Evolutionary conservation across 2,888 invertebrate species (phyloP), one percentile per base, ranked within the genome.

Genomic region (Syrista parreyssii): DNA sequence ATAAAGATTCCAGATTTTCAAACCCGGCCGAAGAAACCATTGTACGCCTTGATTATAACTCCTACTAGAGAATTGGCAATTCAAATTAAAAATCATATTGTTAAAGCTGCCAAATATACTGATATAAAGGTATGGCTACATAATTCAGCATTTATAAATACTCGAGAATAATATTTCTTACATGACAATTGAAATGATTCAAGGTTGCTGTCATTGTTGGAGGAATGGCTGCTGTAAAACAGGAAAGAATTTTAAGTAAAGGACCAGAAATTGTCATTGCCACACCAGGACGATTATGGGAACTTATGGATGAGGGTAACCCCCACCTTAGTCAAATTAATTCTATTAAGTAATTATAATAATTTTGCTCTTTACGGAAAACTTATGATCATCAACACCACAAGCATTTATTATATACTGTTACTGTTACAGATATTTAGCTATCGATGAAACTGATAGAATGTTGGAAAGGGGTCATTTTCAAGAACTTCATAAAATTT

Each of bases 391-490:
- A 31, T 71, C 71, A 55, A 71, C 68, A 71, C 15, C 33, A 32
- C 32, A 74, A 33, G 55, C 71, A 15, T 36, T 72, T 68, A 1
- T 36, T 69, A 35, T 12, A 23, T 35, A 23, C 4, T 36, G 2
- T 32, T 9, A 72, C 81, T 75, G 78, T 87, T 86, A 11, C 88
- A 98, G 97, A 88, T 97, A 95, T 91, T 92, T 99, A 81, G 98
- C 98, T 0, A 97, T 99, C 84, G 99, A 99, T 91, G 99, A 99
- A 93, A 99, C 99, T 0, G 99, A 99, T 92, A 94, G 99, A 80
- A 99, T 99, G 99, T 93, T 99, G 30, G 99, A 99, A 90, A 95
- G 95, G 83, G 98, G 98, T 0, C 99, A 99, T 90, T 99, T 99
- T 91, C 95, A 97, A 82, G 99, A 99, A 92, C 91, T 99, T 3